Evolutionary conservation across 1,140 invertebrate genomes (phyloP).

Genomic region (Pogonognathellus flavescens): DNA sequence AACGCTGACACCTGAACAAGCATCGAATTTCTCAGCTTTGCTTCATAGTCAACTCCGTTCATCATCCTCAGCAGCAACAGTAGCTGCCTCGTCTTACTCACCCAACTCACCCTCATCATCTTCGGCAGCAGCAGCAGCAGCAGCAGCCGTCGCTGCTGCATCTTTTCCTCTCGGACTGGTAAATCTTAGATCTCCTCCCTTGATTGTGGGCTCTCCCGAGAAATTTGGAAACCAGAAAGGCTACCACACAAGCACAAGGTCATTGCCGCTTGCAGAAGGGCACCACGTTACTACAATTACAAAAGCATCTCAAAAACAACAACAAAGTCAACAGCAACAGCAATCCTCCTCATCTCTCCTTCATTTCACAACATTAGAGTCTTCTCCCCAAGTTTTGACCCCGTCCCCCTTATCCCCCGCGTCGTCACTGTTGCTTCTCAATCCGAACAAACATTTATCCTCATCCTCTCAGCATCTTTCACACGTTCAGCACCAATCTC

Average conservation of each 20-base stretch:
- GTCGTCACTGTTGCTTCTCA: neutral
- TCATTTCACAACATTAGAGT: conserved; percentile 4
- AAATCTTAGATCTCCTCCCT: neutral
- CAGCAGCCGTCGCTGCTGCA: neutral
- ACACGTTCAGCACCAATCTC: neutral
- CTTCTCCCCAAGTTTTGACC: neutral
- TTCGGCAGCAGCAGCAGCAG: neutral
- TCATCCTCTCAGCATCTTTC: neutral
- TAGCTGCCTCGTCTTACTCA: neutral
- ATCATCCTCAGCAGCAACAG: neutral
- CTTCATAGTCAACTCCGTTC: conserved; percentile 4
- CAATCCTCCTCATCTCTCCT: neutral
- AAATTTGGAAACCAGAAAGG: neutral
- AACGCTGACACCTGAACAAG: neutral
- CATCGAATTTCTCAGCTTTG: conserved; percentile 23
- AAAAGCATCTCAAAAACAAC: conserved; percentile 12
- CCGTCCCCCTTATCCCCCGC: conserved; percentile 2
- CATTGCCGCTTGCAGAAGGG: neutral
- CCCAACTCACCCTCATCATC: neutral
- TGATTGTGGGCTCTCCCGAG: neutral
- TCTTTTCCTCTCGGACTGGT: neutral
- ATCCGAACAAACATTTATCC: neutral
- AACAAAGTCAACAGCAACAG: neutral
- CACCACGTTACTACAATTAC: neutral
- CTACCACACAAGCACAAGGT: neutral